These are phyloP conservation scores for Antechinus stuartii DNA, from an alignment of 2,113 vertebrate species.

Conservation along the genomic window DNA sequence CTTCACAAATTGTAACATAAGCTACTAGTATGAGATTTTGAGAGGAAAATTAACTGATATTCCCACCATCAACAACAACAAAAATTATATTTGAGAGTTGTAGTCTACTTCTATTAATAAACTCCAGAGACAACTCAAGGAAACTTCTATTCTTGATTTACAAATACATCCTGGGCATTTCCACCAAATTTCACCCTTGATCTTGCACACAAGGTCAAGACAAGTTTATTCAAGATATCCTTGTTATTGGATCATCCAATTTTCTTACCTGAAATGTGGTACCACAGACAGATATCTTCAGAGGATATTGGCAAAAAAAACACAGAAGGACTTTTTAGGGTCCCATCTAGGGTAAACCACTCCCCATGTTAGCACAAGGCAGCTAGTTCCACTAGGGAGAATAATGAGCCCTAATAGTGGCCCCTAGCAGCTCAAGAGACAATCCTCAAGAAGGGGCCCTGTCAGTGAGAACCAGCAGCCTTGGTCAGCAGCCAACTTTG, in stretches of 20 bases:
- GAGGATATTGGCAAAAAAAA: neutral
- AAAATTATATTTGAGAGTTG: neutral
- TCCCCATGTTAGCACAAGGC: neutral
- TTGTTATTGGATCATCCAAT: neutral
- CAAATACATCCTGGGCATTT: constrained; percentile 5
- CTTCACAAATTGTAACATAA: neutral
- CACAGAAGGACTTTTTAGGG: neutral
- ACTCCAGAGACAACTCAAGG: neutral
- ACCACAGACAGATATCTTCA: neutral
- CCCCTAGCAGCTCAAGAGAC: neutral
- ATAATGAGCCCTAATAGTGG: neutral
- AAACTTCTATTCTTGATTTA: constrained; percentile 6
- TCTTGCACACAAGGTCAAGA: neutral
- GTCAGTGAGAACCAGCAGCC: neutral
- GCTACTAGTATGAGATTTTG: neutral
- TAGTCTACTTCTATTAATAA: neutral
- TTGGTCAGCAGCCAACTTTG: neutral
- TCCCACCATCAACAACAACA: neutral
- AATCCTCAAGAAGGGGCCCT: neutral
- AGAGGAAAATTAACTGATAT: neutral
- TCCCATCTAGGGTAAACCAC: neutral
- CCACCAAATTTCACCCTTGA: neutral
- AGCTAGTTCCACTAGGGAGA: neutral
- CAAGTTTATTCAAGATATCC: neutral
- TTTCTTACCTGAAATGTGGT: neutral